Conservation (phyloP, 2,113 vertebrate species). For the Gulo gulo region DNA sequence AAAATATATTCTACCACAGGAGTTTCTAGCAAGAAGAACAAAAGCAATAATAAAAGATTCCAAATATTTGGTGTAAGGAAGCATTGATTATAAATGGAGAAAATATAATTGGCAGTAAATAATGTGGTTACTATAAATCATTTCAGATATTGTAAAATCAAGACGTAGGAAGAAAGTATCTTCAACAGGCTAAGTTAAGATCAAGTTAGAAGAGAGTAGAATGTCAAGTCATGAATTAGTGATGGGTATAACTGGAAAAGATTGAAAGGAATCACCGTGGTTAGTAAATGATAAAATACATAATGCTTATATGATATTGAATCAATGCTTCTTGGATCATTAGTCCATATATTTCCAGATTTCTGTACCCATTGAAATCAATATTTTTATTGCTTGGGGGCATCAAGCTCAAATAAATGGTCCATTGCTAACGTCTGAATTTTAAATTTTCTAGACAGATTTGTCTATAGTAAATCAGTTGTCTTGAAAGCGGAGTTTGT, state of each 20-base stretch:
- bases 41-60: background rate
- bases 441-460: constrained; percentile 18
- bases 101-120: background rate
- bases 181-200: background rate
- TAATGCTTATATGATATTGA: background rate
- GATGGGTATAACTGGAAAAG: background rate
- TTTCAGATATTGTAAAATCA: background rate
- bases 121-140: background rate
- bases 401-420: background rate
- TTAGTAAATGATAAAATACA: constrained; percentile 2
- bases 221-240: background rate
- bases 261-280: background rate
- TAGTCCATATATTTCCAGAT: background rate
- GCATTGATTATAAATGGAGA: background rate
- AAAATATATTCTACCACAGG: background rate
- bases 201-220: background rate
- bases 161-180: background rate
- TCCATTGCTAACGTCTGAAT: background rate
- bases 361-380: constrained; percentile 1
- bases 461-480: background rate
- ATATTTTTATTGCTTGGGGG: background rate
- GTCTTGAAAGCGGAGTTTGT: background rate
- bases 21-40: background rate
- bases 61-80: background rate
- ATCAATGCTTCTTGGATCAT: background rate